phyloP scores from a whole-genome alignment of 2,113 vertebrate genomes.

The Albula goreensis region DNA sequence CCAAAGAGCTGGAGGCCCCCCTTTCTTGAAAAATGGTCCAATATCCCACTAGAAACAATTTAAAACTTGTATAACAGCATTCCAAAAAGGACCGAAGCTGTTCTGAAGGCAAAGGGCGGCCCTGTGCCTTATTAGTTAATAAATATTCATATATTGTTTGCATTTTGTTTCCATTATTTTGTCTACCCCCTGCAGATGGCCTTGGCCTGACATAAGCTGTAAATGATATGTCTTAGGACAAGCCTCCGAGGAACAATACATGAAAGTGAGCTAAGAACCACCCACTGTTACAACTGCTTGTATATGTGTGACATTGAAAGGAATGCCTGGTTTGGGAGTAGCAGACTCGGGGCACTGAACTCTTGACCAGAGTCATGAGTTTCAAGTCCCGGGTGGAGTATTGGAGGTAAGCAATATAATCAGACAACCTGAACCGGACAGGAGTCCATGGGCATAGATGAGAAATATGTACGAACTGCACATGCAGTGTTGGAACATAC shows the following conservation, averaged over 20 bases:
- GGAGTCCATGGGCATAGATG: neutral
- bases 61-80: no score
- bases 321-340: neutral
- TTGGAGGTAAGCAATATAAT: neutral
- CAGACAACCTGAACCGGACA: neutral
- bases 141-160: no score
- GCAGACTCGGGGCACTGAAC: neutral
- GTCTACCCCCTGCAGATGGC: neutral
- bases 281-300: slow-evolving; percentile 5
- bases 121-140: no score
- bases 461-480: neutral
- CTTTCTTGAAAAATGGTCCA: no score
- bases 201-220: neutral
- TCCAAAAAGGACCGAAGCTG: no score
- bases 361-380: neutral
- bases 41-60: no score
- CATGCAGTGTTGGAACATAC: neutral
- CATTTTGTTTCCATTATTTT: no score
- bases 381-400: neutral
- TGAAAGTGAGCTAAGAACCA: slow-evolving; percentile 1
- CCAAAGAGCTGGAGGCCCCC: no score
- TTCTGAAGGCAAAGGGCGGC: no score
- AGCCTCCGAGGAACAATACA: slow-evolving; percentile 8
- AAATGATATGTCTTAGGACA: neutral
- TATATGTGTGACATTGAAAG: neutral